phyloP scores from a whole-genome alignment of 2,113 vertebrate genomes.

The Garra rufa region DNA sequence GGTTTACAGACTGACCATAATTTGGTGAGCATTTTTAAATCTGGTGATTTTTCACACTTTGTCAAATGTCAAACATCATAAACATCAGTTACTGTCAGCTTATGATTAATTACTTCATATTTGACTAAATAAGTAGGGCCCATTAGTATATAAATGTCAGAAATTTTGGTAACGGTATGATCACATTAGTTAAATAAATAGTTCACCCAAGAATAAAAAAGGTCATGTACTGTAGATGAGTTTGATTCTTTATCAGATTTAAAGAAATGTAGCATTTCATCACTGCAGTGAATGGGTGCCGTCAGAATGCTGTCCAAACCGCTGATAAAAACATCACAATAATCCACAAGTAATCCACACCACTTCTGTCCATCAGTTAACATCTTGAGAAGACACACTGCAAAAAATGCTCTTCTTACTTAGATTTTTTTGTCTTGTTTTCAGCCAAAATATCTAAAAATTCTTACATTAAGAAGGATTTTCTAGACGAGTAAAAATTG shows the following conservation, averaged over 20 bases:
- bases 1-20: background rate
- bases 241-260: background rate
- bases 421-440: no score
- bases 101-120: background rate
- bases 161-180: background rate
- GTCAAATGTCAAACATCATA: background rate
- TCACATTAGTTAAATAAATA: background rate
- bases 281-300: background rate
- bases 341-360: background rate
- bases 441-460: no score
- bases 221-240: background rate
- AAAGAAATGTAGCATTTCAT: background rate
- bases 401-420: no score
- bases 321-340: background rate
- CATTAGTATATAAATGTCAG: background rate
- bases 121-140: background rate
- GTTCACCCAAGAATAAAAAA: background rate
- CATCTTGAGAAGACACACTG: background rate
- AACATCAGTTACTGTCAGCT: background rate
- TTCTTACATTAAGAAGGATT: no score
- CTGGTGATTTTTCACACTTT: background rate
- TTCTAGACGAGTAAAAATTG: no score
- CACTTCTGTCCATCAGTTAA: background rate
- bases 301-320: background rate
- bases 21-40: background rate